Evolutionary conservation across 2,113 vertebrate genomes (phyloP), one percentile per base, ranked within the genome.

Genomic region (Psammodynastes pulverulentus): DNA sequence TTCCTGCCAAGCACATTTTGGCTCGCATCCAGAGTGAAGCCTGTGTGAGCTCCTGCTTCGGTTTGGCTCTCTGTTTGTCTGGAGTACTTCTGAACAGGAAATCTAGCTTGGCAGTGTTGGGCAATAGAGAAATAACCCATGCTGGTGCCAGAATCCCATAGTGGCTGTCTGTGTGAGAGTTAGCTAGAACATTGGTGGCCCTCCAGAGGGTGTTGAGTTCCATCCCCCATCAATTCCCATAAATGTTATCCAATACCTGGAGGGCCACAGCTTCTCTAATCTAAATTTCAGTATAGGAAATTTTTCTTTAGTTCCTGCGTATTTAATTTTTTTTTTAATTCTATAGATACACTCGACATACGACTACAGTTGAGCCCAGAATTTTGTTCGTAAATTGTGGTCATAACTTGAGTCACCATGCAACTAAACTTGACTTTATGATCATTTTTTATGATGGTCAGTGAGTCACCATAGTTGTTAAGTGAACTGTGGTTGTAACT

Each of bases 1-100:
- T 99, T 92, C 98, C 98, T 24, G 98, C 98, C 88, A 99, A 99
- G 94, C 98, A 98, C 93, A 98, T 99, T 87, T 97, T 99, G 94
- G 98, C 99, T 95, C 98, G 98, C 94, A 97, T 99, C 85, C 98
- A 99, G 93, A 98, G 98, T 92, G 98, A 98, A 94, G 98, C 98
- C 94, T 99, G 98, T 92, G 98, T 99, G 97, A 98, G 98, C 98
- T 91, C 26, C 89, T 19, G 86, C 53, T 49, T 85, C 5, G 53
- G 88, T 92, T 89, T 92, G 91, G 52, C 91, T 89, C 87, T 84
- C 91, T 56, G 72, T 92, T 92, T 4, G 72, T 86, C 53, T 51
- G 79, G 88, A 89, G 45, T 86, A 43, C 79, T 84, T 62, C 39
- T 58, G 88, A 92, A 39, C 56, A 46, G 72, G 91, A 86, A 54